phyloP scores from a whole-genome alignment of 1,140 invertebrate genomes.

The Eumeta japonica region DNA sequence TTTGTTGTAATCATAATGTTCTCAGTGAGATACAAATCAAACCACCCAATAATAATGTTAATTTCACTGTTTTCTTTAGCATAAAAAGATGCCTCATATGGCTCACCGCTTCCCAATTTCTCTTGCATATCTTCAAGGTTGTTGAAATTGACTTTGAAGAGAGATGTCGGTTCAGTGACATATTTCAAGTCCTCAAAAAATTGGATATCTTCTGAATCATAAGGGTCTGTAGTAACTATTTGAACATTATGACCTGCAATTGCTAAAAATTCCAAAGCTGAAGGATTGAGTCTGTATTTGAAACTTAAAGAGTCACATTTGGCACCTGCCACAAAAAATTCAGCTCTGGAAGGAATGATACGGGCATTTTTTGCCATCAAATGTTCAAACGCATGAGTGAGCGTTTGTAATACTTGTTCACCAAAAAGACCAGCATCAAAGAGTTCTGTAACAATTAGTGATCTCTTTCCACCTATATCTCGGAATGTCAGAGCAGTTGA shows the following conservation, averaged over 20 bases:
- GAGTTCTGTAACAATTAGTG: slow-evolving; percentile 72
- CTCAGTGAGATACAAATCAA: slow-evolving; percentile 70
- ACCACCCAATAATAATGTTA: slow-evolving; percentile 70
- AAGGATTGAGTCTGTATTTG: slow-evolving; percentile 39
- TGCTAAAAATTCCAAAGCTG: slow-evolving; percentile 38
- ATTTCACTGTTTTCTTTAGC: slow-evolving; percentile 54
- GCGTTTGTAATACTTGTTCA: slow-evolving; percentile 66
- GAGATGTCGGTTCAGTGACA: slow-evolving; percentile 58
- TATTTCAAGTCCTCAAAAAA: slow-evolving; percentile 58
- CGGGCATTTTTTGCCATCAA: slow-evolving; percentile 54
- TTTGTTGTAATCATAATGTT: slow-evolving; percentile 60
- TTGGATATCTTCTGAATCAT: slow-evolving; percentile 69
- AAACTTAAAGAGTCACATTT: slow-evolving; percentile 48
- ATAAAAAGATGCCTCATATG: slow-evolving; percentile 32
- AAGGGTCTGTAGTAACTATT: slow-evolving; percentile 52
- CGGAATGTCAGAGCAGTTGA: slow-evolving; percentile 45
- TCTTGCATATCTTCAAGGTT: slow-evolving; percentile 54
- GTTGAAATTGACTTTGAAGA: slow-evolving; percentile 69
- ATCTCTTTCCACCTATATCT: slow-evolving; percentile 61
- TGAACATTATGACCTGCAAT: slow-evolving; percentile 36
- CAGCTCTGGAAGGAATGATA: slow-evolving; percentile 64
- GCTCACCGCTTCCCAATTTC: slow-evolving; percentile 40
- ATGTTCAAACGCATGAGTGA: slow-evolving; percentile 67
- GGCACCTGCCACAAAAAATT: slow-evolving; percentile 63
- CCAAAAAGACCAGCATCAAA: slow-evolving; percentile 79